Evolutionary conservation across 30 jellyfish, hydroid and myxozoan species (phyloP), one percentile per base, ranked within the genome.

Genomic region (Chrysaora quinquecirrha): DNA sequence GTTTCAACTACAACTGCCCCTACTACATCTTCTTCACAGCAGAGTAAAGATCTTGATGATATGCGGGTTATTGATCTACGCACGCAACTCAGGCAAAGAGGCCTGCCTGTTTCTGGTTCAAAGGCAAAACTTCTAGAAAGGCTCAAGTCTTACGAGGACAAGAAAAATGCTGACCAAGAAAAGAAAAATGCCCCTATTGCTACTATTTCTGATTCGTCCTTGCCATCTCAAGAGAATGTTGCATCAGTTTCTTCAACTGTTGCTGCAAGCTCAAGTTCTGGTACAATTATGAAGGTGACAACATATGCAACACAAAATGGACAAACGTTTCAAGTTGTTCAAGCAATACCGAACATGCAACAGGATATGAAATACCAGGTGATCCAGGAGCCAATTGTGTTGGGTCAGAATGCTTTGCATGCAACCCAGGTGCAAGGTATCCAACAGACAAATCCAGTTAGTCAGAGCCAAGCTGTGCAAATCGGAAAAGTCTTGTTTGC

Each of bases 41-140:
- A 24, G 27, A 65, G 85, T 24, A 10, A 78, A n/a, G 82, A 56
- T 46, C 92, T 93, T 21, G 98, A 93, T 18, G 98, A 93, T 22
- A 18, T 93, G 82, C 90, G 96, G 10, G 98, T 93, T 19, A 75
- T 82, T 20, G 98, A 93, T 28, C 82, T 93, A 22, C 73, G 97
- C 20, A 71, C 95, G 1, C 94, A 76, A 30, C 78, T 93, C 21
- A 75, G 93, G 78, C 91, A 67, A 52, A 49, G 98, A 31, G 97
- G 98, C 11, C 74, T 93, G 65, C 96, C 95, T 4, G 98, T 93
- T 20, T 93, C 98, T 16, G 98, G 98, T 22, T 60, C 96, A 20
- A 93, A 93, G 35, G 95, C 98, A 1, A 87, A 78, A 58, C 71
- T 93, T 43, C 86, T 93, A 21, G 96, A 93, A 70, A 84, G 98